phyloP scores from a whole-genome alignment of 1,140 invertebrate genomes.

The Bombus terrestris region DNA sequence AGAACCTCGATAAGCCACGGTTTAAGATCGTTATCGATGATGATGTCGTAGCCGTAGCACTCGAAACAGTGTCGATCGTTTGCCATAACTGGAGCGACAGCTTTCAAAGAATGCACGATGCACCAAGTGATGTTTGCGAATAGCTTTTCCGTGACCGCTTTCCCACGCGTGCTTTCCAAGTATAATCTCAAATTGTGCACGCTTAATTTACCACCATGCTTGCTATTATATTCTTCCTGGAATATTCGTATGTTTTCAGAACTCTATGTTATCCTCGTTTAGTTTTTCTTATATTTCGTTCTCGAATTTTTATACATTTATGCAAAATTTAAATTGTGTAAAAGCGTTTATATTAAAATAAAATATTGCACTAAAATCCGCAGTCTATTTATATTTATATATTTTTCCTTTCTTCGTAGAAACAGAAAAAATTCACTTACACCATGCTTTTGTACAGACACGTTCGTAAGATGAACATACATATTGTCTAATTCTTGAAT shows the following conservation, averaged over 20 bases:
- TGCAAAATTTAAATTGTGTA: too few species aligned
- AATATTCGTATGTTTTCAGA: background rate
- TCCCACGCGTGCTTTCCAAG: conserved; percentile 95
- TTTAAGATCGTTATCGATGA: conserved; percentile 92
- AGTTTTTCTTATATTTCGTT: too few species aligned
- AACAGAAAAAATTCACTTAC: conserved; percentile 81
- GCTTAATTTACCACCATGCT: conserved; percentile 97
- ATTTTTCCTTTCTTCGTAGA: too few species aligned
- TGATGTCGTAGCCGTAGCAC: conserved; percentile 93
- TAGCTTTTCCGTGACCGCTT: conserved; percentile 91
- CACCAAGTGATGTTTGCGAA: conserved; percentile 95
- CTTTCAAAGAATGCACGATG: conserved; percentile 92
- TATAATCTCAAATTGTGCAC: conserved; percentile 95
- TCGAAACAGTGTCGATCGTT: conserved; percentile 92
- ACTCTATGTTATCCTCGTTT: too few species aligned
- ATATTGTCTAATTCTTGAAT: conserved; percentile 91
- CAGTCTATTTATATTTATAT: background rate
- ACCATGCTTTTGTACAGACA: conserved; percentile 94
- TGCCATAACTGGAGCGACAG: conserved; percentile 89
- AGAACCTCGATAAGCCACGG: conserved; percentile 92
- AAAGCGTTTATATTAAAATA: background rate
- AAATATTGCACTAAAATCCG: too few species aligned
- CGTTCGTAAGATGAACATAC: conserved; percentile 94
- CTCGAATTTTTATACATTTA: too few species aligned
- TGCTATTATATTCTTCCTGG: conserved; percentile 96